Base-by-base conservation (phyloP, 2,888 invertebrate species). In the Heliconius erato region DNA sequence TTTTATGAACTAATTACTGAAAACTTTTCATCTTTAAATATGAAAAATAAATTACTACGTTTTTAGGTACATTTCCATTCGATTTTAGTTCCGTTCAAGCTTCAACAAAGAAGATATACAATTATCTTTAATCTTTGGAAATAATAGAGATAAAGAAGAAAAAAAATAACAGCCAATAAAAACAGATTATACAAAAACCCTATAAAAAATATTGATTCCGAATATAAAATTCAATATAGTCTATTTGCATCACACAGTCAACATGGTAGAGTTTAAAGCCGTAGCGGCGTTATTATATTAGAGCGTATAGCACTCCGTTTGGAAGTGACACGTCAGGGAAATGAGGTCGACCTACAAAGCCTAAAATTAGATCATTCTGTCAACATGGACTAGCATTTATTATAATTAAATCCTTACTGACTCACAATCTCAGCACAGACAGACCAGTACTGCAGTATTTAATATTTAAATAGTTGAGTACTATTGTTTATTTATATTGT, bases 341-440 rank as follows among this genome's bases (percentile, higher is more conserved):
- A n/a, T 35, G 23, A 23, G 19, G 54, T 54, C 19, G 23, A 54
- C 40, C n/a, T 26, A 6, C n/a, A 71, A 71, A 71, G 26, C 71
- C 40, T 71, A 23, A 71, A 44, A 71, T 71, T 71, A 40, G 71
- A 71, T n/a, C 6, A 40, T 40, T 71, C 40, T n/a, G n/a, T 35
- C 12, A 35, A 12, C 9, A 12, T 71, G 40, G 23, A 32, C 14
- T 16, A 32, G 4, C 67, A 67, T 67, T 67, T 67, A 67, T 28
- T 28, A 67, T 67, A 67, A 67, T 16, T 67, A 28, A 67, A 67
- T 16, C 67, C 26, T 67, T 67, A 67, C 19, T 28, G 3, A 16
- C 32, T 1, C 16, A 67, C 16, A 32, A 26, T 19, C 6, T 4
- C 2, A 65, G 26, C 65, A 67, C 1, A 26, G 67, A 67, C 26